Evolutionary conservation across 2,113 vertebrate genomes (phyloP).

Genomic region (Forbesichthys agassizii): DNA sequence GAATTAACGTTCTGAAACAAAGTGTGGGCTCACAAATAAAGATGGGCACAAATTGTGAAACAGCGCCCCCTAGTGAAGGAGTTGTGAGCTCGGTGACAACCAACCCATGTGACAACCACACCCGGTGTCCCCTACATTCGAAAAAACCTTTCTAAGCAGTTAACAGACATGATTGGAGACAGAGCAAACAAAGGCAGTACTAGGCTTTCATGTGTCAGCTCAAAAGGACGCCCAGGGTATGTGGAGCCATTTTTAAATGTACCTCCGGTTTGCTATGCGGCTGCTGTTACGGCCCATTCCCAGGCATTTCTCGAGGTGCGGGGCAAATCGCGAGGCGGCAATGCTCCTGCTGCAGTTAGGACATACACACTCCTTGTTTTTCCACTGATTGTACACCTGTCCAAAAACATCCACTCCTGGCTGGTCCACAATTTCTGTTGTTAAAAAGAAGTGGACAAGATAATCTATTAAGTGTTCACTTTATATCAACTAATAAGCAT

Average conservation of each 20-base stretch:
- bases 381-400: constrained; percentile 99
- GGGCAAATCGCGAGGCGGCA: constrained; percentile 94
- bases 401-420: constrained; percentile 97
- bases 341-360: constrained; percentile 98
- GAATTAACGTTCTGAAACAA: too few relatives aligned
- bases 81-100: too few relatives aligned
- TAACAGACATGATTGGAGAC: too few relatives aligned
- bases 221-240: background rate
- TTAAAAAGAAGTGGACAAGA: background rate
- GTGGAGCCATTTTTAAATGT: background rate
- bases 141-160: too few relatives aligned
- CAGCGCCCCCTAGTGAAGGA: too few relatives aligned
- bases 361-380: constrained; percentile 98
- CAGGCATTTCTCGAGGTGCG: constrained; percentile 96
- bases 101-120: too few relatives aligned
- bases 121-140: too few relatives aligned
- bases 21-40: too few relatives aligned
- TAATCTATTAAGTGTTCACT: background rate
- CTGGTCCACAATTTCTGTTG: constrained; percentile 97
- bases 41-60: too few relatives aligned
- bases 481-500: background rate
- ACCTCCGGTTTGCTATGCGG: constrained; percentile 97
- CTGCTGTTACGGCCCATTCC: constrained; percentile 99
- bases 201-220: too few relatives aligned
- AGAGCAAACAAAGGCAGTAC: too few relatives aligned